Evolutionary conservation across 2,888 invertebrate genomes (phyloP).

Genomic region (Cephalotes varians): DNA sequence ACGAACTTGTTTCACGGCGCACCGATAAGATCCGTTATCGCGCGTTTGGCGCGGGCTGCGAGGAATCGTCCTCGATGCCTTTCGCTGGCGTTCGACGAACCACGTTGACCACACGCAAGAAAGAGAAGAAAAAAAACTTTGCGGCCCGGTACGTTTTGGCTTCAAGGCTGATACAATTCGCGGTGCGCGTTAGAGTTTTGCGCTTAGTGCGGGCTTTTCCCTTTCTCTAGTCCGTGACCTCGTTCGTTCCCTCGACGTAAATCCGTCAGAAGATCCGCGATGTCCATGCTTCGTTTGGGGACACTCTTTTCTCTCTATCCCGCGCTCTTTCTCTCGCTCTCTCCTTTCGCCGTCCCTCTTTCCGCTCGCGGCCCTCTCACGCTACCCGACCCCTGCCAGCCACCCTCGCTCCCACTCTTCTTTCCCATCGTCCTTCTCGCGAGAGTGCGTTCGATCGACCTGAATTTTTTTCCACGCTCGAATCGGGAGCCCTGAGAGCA

Average conservation of each 20-base stretch:
- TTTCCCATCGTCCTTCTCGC: slow-evolving; percentile 68
- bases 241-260: slow-evolving; percentile 74
- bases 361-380: slow-evolving; percentile 35
- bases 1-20: slow-evolving; percentile 34
- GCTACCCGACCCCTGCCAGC: slow-evolving; percentile 48
- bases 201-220: slow-evolving; percentile 59
- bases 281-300: slow-evolving; percentile 74
- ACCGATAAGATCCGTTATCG: slow-evolving; percentile 52
- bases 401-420: slow-evolving; percentile 37
- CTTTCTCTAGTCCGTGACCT: slow-evolving; percentile 75
- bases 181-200: slow-evolving; percentile 47
- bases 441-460: slow-evolving; percentile 78
- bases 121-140: slow-evolving; percentile 5
- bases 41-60: slow-evolving; percentile 10
- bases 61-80: slow-evolving; percentile 30
- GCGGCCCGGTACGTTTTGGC: slow-evolving; percentile 7
- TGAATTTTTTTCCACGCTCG: slow-evolving; percentile 77
- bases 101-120: not conserved
- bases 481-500: slow-evolving; percentile 79
- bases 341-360: slow-evolving; percentile 27
- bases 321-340: slow-evolving; percentile 30
- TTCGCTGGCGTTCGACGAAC: slow-evolving; percentile 35
- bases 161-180: slow-evolving; percentile 72
- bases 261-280: slow-evolving; percentile 75
- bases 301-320: slow-evolving; percentile 51